phyloP scores from a whole-genome alignment of 2,797 vertebrate genomes.

The Morus bassanus region DNA sequence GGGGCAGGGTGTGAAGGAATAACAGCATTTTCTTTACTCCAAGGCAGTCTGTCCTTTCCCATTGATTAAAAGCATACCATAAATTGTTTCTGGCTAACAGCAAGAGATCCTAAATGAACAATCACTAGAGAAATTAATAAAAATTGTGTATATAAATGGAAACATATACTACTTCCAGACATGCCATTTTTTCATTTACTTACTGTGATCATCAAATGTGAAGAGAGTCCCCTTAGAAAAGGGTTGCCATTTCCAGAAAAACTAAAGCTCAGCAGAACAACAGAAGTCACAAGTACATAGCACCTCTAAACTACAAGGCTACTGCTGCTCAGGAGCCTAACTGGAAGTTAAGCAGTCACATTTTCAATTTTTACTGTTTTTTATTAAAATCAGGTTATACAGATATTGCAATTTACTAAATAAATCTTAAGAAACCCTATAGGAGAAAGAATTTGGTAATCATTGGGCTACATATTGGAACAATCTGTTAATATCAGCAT shows the following conservation, averaged over 20 bases:
- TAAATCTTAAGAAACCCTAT: not conserved
- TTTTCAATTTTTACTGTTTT: not conserved
- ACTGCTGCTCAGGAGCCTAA: not conserved
- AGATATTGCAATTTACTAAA: not conserved
- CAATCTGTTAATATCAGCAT: not conserved
- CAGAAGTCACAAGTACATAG: not conserved
- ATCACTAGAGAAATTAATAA: not conserved
- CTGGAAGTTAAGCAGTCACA: not conserved
- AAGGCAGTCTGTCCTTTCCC: not conserved
- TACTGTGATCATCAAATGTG: not conserved
- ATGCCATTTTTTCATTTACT: not conserved
- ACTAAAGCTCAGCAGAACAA: not conserved
- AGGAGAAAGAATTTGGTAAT: not conserved
- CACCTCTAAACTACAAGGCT: not conserved
- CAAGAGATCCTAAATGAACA: not conserved
- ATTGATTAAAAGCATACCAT: not conserved
- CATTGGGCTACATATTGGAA: not conserved
- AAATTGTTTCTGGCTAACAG: not conserved
- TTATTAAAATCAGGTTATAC: not conserved
- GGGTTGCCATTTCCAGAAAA: not conserved
- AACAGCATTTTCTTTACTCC: not conserved
- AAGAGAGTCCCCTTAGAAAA: not conserved
- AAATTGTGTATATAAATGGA: not conserved
- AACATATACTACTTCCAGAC: not conserved
- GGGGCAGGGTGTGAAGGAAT: not conserved